These are phyloP conservation scores for Microctenopoma lineatum DNA, from an alignment of 2,797 vertebrate species.

Conservation along the genomic window DNA sequence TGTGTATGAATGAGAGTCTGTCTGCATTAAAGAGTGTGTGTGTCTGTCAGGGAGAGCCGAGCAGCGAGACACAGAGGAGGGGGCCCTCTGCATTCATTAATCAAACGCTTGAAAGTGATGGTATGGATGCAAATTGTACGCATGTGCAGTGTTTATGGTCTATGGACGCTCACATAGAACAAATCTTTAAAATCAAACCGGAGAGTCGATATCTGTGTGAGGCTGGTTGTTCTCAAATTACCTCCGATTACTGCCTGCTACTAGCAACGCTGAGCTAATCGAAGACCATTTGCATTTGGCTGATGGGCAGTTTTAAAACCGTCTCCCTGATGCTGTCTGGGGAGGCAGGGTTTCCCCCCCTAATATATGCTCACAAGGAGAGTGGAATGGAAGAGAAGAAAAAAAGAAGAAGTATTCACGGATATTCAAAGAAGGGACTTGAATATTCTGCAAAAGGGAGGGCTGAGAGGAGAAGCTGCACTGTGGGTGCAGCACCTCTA, in stretches of 20 bases:
- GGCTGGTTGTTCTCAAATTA: slow-evolving; percentile 60
- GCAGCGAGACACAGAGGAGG: slow-evolving; percentile 34
- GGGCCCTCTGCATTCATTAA: slow-evolving; percentile 58
- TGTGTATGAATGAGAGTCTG: slow-evolving; percentile 68
- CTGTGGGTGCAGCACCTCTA: slow-evolving; percentile 16
- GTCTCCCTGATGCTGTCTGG: slow-evolving; percentile 55
- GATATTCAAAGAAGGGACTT: slow-evolving; percentile 12
- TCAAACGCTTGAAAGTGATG: slow-evolving; percentile 41
- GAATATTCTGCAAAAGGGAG: slow-evolving; percentile 5
- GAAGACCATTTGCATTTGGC: slow-evolving; percentile 78
- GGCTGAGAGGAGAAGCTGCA: not conserved
- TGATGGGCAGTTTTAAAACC: slow-evolving; percentile 70
- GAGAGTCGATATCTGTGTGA: slow-evolving; percentile 60
- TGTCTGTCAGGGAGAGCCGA: slow-evolving; percentile 10
- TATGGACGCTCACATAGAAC: slow-evolving; percentile 27
- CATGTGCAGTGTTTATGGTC: slow-evolving; percentile 11
- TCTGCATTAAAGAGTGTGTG: slow-evolving; percentile 34
- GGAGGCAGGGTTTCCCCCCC: not conserved
- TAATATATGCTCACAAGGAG: slow-evolving; percentile 39
- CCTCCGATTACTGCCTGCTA: slow-evolving; percentile 65
- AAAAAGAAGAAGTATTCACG: slow-evolving; percentile 33
- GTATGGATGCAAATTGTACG: slow-evolving; percentile 47
- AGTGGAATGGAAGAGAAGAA: slow-evolving; percentile 27
- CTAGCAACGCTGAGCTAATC: slow-evolving; percentile 64
- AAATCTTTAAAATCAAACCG: slow-evolving; percentile 59